A percentile compares a stretch with the other conserved stretches of the same genome.
Conservation (phyloP, 2,888 invertebrate genomes). For the Drosophila pseudotalamancana region DNA sequence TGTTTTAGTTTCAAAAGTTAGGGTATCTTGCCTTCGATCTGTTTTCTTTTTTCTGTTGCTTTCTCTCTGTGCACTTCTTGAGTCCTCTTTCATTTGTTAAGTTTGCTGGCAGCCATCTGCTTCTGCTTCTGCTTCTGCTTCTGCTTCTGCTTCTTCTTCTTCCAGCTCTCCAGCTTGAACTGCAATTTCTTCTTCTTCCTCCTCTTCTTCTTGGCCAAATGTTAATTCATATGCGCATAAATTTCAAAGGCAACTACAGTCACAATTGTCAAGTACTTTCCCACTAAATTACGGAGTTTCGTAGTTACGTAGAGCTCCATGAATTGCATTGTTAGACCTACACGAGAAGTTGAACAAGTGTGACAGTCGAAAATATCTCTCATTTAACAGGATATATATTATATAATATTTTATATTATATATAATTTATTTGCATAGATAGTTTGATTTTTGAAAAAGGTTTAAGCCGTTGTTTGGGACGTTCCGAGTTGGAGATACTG, state of each 20-base stretch:
- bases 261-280: constrained; percentile 28
- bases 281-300: constrained; percentile 11
- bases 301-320: neutral
- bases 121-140: neutral
- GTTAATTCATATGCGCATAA: constrained; percentile 76
- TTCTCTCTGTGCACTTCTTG: constrained; percentile 5
- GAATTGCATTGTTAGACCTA: too few relatives aligned
- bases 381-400: too few relatives aligned
- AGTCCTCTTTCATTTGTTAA: constrained; percentile 55
- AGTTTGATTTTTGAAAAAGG: too few relatives aligned
- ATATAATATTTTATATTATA: too few relatives aligned
- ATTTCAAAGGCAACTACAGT: constrained; percentile 36
- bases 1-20: too few relatives aligned
- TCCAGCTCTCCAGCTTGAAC: neutral
- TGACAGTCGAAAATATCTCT: too few relatives aligned
- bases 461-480: too few relatives aligned
- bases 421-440: too few relatives aligned
- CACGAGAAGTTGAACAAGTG: too few relatives aligned
- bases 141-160: neutral
- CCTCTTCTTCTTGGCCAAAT: constrained; percentile 38
- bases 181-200: neutral
- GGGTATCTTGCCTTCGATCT: too few relatives aligned
- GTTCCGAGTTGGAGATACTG: too few relatives aligned
- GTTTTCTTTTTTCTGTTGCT: constrained; percentile 6
- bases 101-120: constrained; percentile 36